phyloP scores from a whole-genome alignment of 2,888 invertebrate genomes.

The Cistogaster globosa region DNA sequence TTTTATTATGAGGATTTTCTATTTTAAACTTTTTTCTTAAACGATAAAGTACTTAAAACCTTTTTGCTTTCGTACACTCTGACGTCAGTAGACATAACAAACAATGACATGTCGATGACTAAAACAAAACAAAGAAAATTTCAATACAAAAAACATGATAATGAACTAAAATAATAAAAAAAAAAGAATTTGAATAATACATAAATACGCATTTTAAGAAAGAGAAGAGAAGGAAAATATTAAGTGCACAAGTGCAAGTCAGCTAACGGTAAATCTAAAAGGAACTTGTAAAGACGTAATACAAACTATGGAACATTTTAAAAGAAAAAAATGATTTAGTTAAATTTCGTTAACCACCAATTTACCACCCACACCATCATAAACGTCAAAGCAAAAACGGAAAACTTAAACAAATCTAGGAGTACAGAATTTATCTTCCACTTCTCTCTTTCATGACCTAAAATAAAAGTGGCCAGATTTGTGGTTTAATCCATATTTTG shows the following conservation, averaged over 20 bases:
- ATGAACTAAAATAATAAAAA: slow-evolving; percentile 14
- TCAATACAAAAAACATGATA: slow-evolving; percentile 2
- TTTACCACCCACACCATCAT: neutral
- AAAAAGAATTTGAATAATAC: neutral
- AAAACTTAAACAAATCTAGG: neutral
- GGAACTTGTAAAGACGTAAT: slow-evolving; percentile 18
- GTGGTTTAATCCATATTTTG: neutral
- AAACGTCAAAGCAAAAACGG: slow-evolving; percentile 9
- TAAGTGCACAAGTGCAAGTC: neutral
- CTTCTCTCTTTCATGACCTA: neutral
- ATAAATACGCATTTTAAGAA: neutral
- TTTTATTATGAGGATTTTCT: neutral
- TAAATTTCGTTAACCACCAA: neutral
- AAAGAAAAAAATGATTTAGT: slow-evolving; percentile 3
- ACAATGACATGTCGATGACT: slow-evolving; percentile 17
- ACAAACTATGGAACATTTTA: neutral
- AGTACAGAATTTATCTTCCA: neutral
- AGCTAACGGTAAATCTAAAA: neutral
- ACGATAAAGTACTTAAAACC: slow-evolving; percentile 12
- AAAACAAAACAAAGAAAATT: slow-evolving; percentile 24
- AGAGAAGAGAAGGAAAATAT: neutral
- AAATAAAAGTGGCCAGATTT: neutral
- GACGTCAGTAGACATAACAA: slow-evolving; percentile 63
- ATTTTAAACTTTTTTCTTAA: neutral
- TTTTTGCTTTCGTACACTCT: slow-evolving; percentile 43